Conservation (phyloP, 2,113 vertebrate species). For the Oryzias celebensis region DNA sequence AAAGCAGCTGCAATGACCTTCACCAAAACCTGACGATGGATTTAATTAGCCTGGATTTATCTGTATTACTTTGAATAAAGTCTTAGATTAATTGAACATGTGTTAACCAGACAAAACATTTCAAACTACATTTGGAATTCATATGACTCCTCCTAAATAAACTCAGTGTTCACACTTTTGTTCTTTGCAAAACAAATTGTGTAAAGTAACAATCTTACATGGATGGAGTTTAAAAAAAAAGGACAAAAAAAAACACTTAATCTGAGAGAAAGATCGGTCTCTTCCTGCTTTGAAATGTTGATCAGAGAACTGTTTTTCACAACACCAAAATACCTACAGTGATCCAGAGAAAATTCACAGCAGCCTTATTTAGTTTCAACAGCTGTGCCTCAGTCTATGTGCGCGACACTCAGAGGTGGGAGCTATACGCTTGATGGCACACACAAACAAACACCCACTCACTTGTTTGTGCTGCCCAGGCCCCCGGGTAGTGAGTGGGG, state of each 20-base stretch:
- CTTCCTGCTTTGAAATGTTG: slow-evolving; percentile 11
- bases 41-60: too few relatives aligned
- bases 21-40: too few relatives aligned
- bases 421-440: slow-evolving; percentile 20
- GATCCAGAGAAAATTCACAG: slow-evolving; percentile 32
- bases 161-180: too few relatives aligned
- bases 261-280: slow-evolving; percentile 2
- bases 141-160: too few relatives aligned
- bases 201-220: slow-evolving; percentile 7
- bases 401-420: slow-evolving; percentile 4
- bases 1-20: too few relatives aligned
- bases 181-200: too few relatives aligned
- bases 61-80: too few relatives aligned
- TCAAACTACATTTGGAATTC: too few relatives aligned
- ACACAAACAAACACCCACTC: slow-evolving; percentile 6
- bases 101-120: too few relatives aligned
- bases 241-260: slow-evolving; percentile 8
- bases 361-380: slow-evolving; percentile 34
- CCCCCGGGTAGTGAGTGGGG: slow-evolving; percentile 21
- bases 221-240: slow-evolving; percentile 12
- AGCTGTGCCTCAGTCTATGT: slow-evolving; percentile 24
- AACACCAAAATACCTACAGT: slow-evolving; percentile 41
- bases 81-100: too few relatives aligned
- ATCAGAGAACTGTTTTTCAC: slow-evolving; percentile 25
- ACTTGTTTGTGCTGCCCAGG: slow-evolving; percentile 23